Percentiles rank a stretch among this genome's conserved stretches.
Conservation (phyloP, 2,113 vertebrate genomes). For the Boleophthalmus pectinirostris region DNA sequence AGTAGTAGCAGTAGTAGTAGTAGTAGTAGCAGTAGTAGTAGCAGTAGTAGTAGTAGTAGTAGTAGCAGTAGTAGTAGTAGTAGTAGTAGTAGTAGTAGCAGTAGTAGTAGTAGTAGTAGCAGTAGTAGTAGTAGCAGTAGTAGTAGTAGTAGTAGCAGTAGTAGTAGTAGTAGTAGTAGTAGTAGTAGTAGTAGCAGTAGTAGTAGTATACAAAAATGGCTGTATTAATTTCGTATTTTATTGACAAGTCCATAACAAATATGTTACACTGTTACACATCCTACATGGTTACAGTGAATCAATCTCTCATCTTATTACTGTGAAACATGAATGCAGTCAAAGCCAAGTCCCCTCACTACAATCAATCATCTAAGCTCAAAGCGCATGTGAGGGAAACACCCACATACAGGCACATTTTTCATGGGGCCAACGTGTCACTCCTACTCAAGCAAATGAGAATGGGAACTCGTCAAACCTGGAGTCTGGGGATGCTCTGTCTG, state of each 20-base stretch:
- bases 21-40: too few relatives aligned
- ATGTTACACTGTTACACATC: not conserved
- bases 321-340: not conserved
- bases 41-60: too few relatives aligned
- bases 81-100: too few relatives aligned
- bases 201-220: not conserved
- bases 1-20: too few relatives aligned
- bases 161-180: too few relatives aligned
- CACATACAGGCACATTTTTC: conserved; percentile 14
- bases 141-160: too few relatives aligned
- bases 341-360: not conserved
- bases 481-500: not conserved
- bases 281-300: not conserved
- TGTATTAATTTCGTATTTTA: not conserved
- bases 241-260: not conserved
- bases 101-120: too few relatives aligned
- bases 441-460: conserved; percentile 6
- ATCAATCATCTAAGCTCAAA: not conserved
- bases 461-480: not conserved
- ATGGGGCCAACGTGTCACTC: conserved; percentile 17
- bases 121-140: too few relatives aligned
- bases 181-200: too few relatives aligned
- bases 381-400: not conserved
- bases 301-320: not conserved
- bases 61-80: too few relatives aligned